Percentiles rank a stretch among this genome's conserved stretches.
phyloP scores from a whole-genome alignment of 2,113 vertebrate species.

The Eidolon helvum region DNA sequence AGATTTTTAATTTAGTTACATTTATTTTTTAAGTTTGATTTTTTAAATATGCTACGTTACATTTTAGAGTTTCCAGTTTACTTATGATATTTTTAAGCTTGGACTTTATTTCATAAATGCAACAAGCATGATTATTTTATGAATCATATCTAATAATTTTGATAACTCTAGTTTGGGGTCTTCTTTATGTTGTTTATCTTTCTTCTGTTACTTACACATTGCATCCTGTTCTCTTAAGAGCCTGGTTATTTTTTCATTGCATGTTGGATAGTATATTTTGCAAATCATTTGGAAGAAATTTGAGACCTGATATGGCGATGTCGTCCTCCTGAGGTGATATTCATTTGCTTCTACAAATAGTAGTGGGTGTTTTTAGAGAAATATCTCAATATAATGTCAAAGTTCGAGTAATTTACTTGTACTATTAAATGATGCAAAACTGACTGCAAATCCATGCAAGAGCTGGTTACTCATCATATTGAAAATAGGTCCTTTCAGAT shows the following conservation, averaged over 20 bases:
- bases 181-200: background rate
- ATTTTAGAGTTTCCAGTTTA: background rate
- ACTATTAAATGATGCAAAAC: background rate
- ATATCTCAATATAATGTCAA: background rate
- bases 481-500: background rate
- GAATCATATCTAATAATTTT: background rate
- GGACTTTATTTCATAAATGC: background rate
- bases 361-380: background rate
- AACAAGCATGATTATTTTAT: constrained; percentile 5
- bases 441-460: background rate
- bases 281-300: background rate
- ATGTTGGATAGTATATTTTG: background rate
- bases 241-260: constrained; percentile 11
- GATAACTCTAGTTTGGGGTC: background rate
- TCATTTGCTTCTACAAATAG: constrained; percentile 13
- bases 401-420: background rate
- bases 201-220: background rate
- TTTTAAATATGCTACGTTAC: background rate
- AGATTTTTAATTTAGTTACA: background rate
- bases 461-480: background rate
- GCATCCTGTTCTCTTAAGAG: background rate
- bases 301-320: background rate
- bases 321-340: background rate
- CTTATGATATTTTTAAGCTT: background rate
- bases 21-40: background rate